Evolutionary conservation across 2,797 vertebrate species (phyloP), one percentile per base, ranked within the genome.

Genomic region (Furcifer pardalis): DNA sequence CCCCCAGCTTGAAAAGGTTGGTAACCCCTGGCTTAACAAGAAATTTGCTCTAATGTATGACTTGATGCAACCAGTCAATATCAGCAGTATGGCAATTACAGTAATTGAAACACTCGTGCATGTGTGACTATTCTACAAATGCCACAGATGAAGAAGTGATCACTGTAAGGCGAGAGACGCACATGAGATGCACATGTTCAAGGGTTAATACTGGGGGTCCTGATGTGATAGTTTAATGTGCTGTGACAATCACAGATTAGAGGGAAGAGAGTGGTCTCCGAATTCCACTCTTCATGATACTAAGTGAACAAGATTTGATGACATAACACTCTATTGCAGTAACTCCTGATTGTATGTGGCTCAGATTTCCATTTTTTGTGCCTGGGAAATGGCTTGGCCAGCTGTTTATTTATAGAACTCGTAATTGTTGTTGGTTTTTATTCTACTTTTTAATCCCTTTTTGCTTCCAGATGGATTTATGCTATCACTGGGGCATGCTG

Each of bases 41-140:
- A 56, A 86, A 87, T 88, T 65, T 27, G 73, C 9, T 30, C 37
- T 86, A 86, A 74, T 0, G 0, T 63, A 82, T 84, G 56, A 84
- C 62, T 60, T 49, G 59, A 65, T n/a, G 88, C 87, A 91, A 86
- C 74, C 13, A 83, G 87, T 86, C 84, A 90, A 80, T 87, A 91
- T 19, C 86, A 46, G 65, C 83, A 80, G 27, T 44, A 27, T 44
- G 46, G 35, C 82, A 89, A 90, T 82, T 84, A 89, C 21, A 72
- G 30, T 78, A 90, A 92, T 91, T 91, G 86, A 86, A 93, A 85
- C 49, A 75, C 82, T 91, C 89, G 77, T 86, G 37, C 66, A 42
- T 0, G 0, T 25, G 63, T 13, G n/a, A 79, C 90, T 91, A 84
- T 73, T 0, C 0, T 88, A 84, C 8, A 83, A 84, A 91, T 78